These are phyloP conservation scores for Drosophila leonis DNA, from an alignment of 2,888 invertebrate genomes.

Conservation along the genomic window DNA sequence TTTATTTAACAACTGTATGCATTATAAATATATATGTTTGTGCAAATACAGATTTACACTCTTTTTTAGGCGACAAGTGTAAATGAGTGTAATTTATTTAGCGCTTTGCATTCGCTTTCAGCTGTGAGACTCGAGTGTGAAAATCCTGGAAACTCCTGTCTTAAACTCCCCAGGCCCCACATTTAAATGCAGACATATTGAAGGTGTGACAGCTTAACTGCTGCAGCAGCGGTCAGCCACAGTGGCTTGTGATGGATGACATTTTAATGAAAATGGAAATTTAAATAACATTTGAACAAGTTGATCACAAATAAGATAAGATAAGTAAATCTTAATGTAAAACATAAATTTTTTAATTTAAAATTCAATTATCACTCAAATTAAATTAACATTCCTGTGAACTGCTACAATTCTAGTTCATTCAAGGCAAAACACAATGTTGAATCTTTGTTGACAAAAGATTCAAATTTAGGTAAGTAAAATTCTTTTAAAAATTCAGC, in stretches of 20 bases:
- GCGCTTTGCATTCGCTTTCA: conserved; percentile 41
- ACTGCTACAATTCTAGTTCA: not conserved
- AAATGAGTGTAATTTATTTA: conserved; percentile 72
- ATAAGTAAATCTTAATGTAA: not conserved
- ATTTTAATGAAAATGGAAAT: not conserved
- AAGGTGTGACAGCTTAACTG: conserved; percentile 14
- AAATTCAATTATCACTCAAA: not conserved
- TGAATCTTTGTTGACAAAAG: too few species aligned
- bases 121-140: conserved; percentile 20
- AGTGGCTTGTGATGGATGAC: not conserved
- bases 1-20: conserved; percentile 39
- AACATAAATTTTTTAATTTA: not conserved
- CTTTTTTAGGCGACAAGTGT: conserved; percentile 59
- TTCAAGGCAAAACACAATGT: not conserved
- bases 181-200: conserved; percentile 41
- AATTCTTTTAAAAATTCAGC: not conserved
- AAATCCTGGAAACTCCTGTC: conserved; percentile 1
- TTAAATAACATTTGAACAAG: not conserved
- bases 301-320: not conserved
- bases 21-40: conserved; percentile 14
- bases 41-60: conserved; percentile 12
- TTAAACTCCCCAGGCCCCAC: not conserved
- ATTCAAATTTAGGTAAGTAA: not conserved
- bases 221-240: conserved; percentile 11
- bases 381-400: not conserved